Conservation (phyloP, 2,797 vertebrate genomes). For the Mus minutoides region DNA sequence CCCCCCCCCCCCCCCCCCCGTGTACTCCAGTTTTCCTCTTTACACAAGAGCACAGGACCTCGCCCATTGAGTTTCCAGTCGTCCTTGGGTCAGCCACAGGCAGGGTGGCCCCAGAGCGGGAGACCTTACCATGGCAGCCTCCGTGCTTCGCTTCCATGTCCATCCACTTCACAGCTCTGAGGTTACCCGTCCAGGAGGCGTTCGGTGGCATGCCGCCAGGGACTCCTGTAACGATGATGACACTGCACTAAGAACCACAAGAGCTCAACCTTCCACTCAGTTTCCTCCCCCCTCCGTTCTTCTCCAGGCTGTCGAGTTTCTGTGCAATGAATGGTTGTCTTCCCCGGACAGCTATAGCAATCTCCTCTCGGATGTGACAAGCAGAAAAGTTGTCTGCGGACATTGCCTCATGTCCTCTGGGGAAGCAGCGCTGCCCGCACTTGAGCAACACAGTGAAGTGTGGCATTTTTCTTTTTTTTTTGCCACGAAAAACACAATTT, state of each 20-base stretch:
- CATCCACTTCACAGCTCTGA: conserved; percentile 86
- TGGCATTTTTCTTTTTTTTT: neutral
- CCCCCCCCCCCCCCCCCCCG: too few relatives aligned
- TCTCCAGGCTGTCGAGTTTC: neutral
- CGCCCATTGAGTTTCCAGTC: neutral
- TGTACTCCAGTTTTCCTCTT: neutral
- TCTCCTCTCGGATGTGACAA: neutral
- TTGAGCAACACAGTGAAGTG: neutral
- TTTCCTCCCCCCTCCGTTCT: neutral
- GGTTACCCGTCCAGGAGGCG: conserved; percentile 82
- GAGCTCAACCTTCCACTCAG: neutral
- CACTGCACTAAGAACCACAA: conserved; percentile 24
- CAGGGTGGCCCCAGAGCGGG: neutral
- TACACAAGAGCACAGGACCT: neutral
- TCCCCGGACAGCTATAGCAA: neutral
- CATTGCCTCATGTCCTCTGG: neutral
- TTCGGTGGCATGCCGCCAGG: conserved; percentile 87
- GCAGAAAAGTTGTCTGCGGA: neutral
- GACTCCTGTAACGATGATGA: conserved; percentile 79
- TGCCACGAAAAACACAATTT: neutral
- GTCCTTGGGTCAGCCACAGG: neutral
- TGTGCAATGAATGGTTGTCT: neutral
- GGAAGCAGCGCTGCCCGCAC: neutral
- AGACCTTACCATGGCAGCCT: conserved; percentile 86
- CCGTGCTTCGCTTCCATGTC: conserved; percentile 83